phyloP scores from a whole-genome alignment of 2,888 invertebrate species.

The Eilema depressum region DNA sequence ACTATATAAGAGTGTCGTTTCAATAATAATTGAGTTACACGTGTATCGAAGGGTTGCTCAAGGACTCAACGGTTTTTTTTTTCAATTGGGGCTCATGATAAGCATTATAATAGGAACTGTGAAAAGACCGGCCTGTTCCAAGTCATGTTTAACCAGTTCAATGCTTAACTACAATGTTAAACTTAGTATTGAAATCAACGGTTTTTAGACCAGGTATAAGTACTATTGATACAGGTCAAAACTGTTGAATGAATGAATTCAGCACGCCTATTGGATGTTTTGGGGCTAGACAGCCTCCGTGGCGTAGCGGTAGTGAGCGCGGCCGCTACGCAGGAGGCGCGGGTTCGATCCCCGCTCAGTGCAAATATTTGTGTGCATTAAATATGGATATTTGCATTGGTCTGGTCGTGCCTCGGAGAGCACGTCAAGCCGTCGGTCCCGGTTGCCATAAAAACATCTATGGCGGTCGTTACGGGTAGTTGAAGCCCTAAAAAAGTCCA shows the following conservation, averaged over 20 bases:
- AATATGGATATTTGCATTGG: too few species aligned
- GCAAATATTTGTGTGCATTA: too few species aligned
- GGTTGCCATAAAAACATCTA: too few species aligned
- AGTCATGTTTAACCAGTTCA: neutral
- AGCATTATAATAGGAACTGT: neutral
- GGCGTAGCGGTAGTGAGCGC: too few species aligned
- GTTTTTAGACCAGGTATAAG: neutral
- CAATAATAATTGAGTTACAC: neutral
- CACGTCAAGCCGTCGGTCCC: too few species aligned
- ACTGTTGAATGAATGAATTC: neutral
- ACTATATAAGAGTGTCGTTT: too few species aligned
- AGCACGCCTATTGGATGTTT: neutral
- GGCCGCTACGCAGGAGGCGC: too few species aligned
- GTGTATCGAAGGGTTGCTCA: neutral
- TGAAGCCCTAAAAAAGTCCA: too few species aligned
- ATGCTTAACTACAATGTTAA: neutral
- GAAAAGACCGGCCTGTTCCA: neutral
- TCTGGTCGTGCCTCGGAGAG: too few species aligned
- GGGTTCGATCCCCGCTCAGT: too few species aligned
- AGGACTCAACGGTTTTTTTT: conserved; percentile 3
- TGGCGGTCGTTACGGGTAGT: too few species aligned
- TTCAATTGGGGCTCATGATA: neutral
- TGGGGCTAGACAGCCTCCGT: too few species aligned
- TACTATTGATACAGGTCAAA: neutral
- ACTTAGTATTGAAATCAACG: conserved; percentile 19